Conservation (phyloP, 1,140 invertebrate genomes). For the Campoletis sonorensis region DNA sequence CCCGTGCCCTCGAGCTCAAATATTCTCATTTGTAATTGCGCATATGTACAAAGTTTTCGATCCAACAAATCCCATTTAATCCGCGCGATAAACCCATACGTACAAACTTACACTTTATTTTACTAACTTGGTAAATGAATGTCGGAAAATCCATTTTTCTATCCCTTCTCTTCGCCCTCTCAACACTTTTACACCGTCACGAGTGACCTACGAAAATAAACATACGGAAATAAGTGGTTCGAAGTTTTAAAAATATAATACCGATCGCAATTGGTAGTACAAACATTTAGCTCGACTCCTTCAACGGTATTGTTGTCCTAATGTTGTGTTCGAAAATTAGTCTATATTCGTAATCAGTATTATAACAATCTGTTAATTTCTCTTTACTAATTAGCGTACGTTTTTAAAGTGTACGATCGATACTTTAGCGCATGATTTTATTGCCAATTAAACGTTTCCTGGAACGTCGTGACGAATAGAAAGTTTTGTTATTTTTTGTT, state of each 20-base stretch:
- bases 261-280: too few species aligned
- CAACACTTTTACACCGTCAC: neutral
- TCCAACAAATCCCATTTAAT: slow-evolving; percentile 36
- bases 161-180: neutral
- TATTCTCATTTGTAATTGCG: slow-evolving; percentile 30
- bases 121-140: too few species aligned
- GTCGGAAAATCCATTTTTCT: slow-evolving; percentile 55
- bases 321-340: too few species aligned
- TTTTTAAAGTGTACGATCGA: too few species aligned
- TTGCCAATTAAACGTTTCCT: too few species aligned
- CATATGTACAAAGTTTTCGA: slow-evolving; percentile 70
- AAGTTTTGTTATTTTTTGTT: too few species aligned
- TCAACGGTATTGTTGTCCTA: too few species aligned
- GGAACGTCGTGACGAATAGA: too few species aligned
- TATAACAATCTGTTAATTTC: too few species aligned
- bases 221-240: neutral
- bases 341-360: too few species aligned
- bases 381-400: too few species aligned
- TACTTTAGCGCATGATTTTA: too few species aligned
- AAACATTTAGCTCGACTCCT: neutral
- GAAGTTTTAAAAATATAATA: neutral
- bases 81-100: slow-evolving; percentile 9
- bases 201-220: neutral
- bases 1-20: slow-evolving; percentile 63
- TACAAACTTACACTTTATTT: neutral